These are phyloP conservation scores for Corynorhinus townsendii DNA, from an alignment of 2,113 vertebrate species.

Conservation along the genomic window DNA sequence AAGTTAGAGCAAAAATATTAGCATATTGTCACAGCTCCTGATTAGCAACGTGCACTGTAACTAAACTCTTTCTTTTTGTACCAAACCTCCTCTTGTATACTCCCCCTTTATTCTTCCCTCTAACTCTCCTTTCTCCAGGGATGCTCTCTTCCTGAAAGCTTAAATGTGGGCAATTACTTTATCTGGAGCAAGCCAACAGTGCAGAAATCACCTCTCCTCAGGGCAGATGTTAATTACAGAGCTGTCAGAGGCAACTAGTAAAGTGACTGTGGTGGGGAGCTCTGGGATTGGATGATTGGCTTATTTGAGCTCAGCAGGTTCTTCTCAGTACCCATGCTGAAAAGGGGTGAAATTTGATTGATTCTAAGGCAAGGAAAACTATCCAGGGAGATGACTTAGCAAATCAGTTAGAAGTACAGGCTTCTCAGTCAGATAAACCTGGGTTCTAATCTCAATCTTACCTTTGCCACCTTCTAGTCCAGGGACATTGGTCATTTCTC, in stretches of 20 bases:
- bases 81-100: background rate
- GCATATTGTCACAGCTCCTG: background rate
- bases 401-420: background rate
- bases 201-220: background rate
- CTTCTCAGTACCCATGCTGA: background rate
- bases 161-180: constrained; percentile 12
- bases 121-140: background rate
- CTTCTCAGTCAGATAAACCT: background rate
- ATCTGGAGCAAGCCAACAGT: background rate
- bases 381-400: background rate
- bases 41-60: background rate
- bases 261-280: background rate
- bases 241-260: background rate
- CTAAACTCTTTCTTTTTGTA: background rate
- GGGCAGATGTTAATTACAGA: constrained; percentile 17
- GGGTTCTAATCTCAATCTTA: background rate
- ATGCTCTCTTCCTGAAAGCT: background rate
- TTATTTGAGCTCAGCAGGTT: background rate
- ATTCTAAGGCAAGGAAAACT: background rate
- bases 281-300: background rate
- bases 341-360: background rate
- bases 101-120: background rate
- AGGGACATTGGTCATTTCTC: background rate
- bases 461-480: background rate
- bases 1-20: background rate